phyloP scores from a whole-genome alignment of 2,888 invertebrate genomes.

The Adelphocoris suturalis region DNA sequence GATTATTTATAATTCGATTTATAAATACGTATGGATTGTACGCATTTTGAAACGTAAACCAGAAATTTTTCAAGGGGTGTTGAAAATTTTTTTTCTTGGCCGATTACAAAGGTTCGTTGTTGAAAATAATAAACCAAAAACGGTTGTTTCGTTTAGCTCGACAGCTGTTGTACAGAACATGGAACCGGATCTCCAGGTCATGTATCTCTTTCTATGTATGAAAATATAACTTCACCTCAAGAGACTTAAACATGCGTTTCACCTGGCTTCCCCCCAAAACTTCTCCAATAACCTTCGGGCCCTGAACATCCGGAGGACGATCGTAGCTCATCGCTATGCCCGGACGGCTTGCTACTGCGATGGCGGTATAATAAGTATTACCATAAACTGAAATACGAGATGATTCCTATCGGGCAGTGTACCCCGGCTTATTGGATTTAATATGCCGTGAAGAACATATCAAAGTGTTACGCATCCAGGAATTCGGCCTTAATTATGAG shows the following conservation, averaged over 20 bases:
- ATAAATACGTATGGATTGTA: too few relatives aligned
- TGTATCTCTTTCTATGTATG: not conserved
- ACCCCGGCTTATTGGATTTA: conserved; percentile 31
- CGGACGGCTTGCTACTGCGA: conserved; percentile 21
- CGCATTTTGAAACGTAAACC: too few relatives aligned
- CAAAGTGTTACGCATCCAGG: conserved; percentile 39
- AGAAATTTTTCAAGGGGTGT: too few relatives aligned
- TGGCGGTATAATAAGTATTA: conserved; percentile 40
- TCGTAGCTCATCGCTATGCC: conserved; percentile 40
- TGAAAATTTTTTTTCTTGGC: too few relatives aligned
- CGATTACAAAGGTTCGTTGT: too few relatives aligned
- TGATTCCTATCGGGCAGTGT: conserved; percentile 30
- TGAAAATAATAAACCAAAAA: too few relatives aligned
- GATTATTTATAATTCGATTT: too few relatives aligned
- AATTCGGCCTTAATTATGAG: conserved; percentile 48
- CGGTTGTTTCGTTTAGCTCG: not conserved
- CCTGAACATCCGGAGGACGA: conserved; percentile 7
- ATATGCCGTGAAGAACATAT: conserved; percentile 43
- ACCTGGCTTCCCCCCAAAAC: conserved; percentile 4
- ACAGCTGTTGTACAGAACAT: conserved; percentile 15
- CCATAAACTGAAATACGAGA: conserved; percentile 40
- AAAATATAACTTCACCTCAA: not conserved
- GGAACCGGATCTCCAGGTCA: conserved; percentile 23
- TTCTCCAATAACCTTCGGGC: not conserved
- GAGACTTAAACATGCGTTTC: not conserved